Evolutionary conservation across 2,888 invertebrate genomes (phyloP), one percentile per base, ranked within the genome.

Genomic region (Magallana nippona): DNA sequence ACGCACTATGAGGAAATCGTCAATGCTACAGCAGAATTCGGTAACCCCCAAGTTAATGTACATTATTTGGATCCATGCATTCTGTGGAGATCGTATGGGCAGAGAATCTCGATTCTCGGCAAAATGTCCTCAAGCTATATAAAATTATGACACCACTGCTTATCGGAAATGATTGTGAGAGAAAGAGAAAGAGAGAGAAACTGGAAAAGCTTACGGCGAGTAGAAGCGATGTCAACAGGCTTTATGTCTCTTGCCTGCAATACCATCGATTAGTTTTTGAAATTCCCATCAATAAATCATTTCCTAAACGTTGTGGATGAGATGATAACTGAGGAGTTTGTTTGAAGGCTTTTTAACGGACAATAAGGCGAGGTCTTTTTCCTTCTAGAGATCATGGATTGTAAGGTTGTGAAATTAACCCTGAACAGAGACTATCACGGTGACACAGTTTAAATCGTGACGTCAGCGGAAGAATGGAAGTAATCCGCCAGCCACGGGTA

Each of bases 211-310:
- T n/a, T 60, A n/a, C 19, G 62, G 22, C 19, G 2, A 19, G n/a
- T 11, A 11, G 62, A 19, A 19, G 62, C n/a, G 62, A 10, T 62
- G 62, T 62, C 62, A 62, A 62, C 62, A 62, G 62, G 44, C 19
- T 11, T 71, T 32, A 22, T 27, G 32, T 71, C 8, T 32, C 15
- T 22, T 71, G 71, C 5, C 10, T 63, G 71, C 13, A 27, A 44
- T 5, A 32, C 27, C 71, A 71, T 71, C 32, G 71, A 71, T 71
- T 71, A 27, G 71, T 71, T 71, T 71, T 71, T 71, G 71, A 71
- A 71, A 71, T 63, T 32, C 44, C 22, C 22, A 71, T 32, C 71
- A 71, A 71, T 71, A 71, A 71, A 71, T 71, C 71, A 32, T 71
- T 71, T 32, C 10, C 27, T 71, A 10, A 71, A 71, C 71, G 13